Percentiles rank a stretch among this genome's conserved stretches.
Evolutionary conservation across 2,797 vertebrate species (phyloP).

Genomic region (Pipistrellus pipistrellus): DNA sequence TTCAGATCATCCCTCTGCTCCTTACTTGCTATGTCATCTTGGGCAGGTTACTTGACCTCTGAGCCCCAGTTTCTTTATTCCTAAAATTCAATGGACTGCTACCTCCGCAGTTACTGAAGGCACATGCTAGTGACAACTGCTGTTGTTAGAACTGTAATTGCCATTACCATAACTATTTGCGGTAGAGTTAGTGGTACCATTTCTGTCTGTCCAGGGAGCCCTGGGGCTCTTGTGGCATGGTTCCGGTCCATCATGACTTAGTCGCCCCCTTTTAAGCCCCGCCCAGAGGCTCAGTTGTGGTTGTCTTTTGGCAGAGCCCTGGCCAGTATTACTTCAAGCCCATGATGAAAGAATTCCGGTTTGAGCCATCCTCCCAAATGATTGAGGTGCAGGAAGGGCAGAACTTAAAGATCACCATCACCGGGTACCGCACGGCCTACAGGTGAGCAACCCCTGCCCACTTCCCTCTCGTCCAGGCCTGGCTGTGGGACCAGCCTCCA

Average conservation of each 20-base stretch:
- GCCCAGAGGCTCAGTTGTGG: not conserved
- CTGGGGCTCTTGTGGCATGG: not conserved
- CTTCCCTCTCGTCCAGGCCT: rapidly evolving
- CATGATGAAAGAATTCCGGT: conserved; percentile 99
- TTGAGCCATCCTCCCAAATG: conserved; percentile 98
- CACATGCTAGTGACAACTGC: rapidly evolving
- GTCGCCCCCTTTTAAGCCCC: rapidly evolving
- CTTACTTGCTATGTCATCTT: not conserved
- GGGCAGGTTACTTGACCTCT: not conserved
- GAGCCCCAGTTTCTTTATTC: not conserved
- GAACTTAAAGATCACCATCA: conserved; percentile 94
- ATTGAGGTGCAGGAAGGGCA: conserved; percentile 98
- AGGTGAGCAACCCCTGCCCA: conserved; percentile 89
- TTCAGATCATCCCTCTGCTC: not conserved
- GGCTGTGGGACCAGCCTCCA: rapidly evolving
- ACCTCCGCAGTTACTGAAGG: not conserved
- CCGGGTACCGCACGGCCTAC: conserved; percentile 97
- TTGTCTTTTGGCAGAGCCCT: conserved; percentile 92
- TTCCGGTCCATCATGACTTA: rapidly evolving
- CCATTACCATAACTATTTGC: not conserved
- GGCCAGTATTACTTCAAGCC: conserved; percentile 99
- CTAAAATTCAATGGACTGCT: not conserved
- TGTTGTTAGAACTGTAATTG: rapidly evolving
- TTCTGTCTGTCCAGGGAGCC: not conserved
- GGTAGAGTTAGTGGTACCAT: not conserved